Evolutionary conservation across 2,797 vertebrate species (phyloP), one percentile per base, ranked within the genome.

Genomic region (Nannoperca australis): DNA sequence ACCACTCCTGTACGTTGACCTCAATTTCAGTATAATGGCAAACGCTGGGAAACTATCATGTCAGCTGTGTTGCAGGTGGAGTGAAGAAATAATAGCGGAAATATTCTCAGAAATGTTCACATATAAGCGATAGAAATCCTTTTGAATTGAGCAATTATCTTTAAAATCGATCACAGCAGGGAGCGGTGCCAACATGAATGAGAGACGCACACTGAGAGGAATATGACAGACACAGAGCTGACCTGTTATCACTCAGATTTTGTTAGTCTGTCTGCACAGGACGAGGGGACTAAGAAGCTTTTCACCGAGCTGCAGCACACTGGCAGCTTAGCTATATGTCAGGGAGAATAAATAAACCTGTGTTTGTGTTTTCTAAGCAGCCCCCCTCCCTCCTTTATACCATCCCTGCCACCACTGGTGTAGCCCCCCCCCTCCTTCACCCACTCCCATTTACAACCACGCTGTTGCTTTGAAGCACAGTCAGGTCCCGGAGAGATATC

Each of bases 321-420:
- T 59, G 81, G 82, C 82, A 86, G 91, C 91, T 91, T 89, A 91
- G 84, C 83, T 89, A 86, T 76, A 91, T 88, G 87, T 90, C 91
- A 92, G 81, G 64, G 88, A 88, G 91, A 88, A 93, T 88, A 93
- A 93, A 93, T 89, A 94, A 94, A 93, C 90, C 91, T 85, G 88
- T 89, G 87, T 93, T 92, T 92, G 90, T 91, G 91, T 91, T 93
- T 89, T 92, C 86, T 79, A 85, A 85, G 82, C 85, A 85, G 11
- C 40, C 18, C 56, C 36, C 78, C 17, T 13, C 3, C 17, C 17
- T 36, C 9, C 30, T 4, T 4, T 4, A 30, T 30, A 30, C 30
- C 30, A 30, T n/a, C 27, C 24, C 3, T 64, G 70, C 63, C 55
- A 73, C 67, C 34, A 1, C 34, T 3, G 70, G 68, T 36, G 47